Conservation (phyloP, 1,140 invertebrate genomes). For the Drosophila ficusphila region DNA sequence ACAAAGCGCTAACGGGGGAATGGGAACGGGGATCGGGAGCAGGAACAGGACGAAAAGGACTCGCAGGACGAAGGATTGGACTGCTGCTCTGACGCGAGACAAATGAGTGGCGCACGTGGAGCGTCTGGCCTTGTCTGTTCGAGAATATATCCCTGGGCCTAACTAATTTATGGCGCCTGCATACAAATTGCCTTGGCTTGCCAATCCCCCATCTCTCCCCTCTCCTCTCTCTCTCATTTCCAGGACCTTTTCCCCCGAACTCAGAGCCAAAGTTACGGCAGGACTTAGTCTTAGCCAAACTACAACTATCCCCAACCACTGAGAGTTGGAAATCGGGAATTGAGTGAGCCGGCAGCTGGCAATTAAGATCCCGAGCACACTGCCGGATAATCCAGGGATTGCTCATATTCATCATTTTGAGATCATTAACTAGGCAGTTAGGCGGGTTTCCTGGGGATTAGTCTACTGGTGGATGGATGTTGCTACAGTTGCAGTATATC, state of each 20-base stretch:
- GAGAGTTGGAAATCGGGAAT: neutral
- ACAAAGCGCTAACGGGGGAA: constrained; percentile 4
- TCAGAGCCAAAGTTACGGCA: neutral
- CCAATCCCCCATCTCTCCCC: neutral
- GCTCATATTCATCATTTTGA: constrained; percentile 34
- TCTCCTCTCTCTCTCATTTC: neutral
- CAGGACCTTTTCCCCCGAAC: neutral
- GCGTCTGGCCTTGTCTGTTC: constrained; percentile 37
- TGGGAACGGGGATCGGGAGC: neutral
- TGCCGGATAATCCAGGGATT: constrained; percentile 1
- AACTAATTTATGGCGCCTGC: constrained; percentile 73
- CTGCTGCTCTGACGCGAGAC: constrained; percentile 60
- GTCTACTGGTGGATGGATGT: neutral
- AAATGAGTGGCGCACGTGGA: constrained; percentile 80
- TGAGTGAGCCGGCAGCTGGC: constrained; percentile 12
- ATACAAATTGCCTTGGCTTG: constrained; percentile 65
- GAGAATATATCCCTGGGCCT: constrained; percentile 33
- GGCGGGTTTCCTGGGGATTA: constrained; percentile 5
- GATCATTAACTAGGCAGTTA: constrained; percentile 37
- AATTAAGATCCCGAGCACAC: constrained; percentile 26
- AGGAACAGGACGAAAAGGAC: too few relatives aligned
- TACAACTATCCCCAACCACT: constrained; percentile 22
- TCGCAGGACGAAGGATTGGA: constrained; percentile 9
- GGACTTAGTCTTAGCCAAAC: constrained; percentile 3
- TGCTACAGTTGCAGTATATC: too few relatives aligned